Base-by-base conservation (phyloP, 1,140 invertebrate species). In the Drosophila pectinifera region DNA sequence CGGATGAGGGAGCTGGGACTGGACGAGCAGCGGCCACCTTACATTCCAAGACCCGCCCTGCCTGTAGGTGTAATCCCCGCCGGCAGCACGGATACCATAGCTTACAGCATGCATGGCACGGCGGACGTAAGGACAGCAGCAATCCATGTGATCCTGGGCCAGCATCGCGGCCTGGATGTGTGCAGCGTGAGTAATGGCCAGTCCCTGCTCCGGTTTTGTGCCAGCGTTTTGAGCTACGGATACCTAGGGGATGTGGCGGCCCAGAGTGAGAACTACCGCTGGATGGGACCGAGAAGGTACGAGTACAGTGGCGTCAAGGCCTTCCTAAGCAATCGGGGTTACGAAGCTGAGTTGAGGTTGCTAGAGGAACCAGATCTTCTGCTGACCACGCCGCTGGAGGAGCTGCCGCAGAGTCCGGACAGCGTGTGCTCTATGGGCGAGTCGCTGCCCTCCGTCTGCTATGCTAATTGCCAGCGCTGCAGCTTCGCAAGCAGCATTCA, bases 271-370 rank as follows among this genome's bases (percentile, higher is more conserved):
- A 95, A 95, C 48, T 95, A 96, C 78, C 93, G 97, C 11, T 98
- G 96, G 96, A 96, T 98, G 95, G 97, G 97, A 36, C 97, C 97
- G n/a, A 94, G 95, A 64, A 93, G 97, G 72, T 98, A 98, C 90
- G 95, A 97, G 88, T 97, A 95, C 92, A 95, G 96, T 49, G 96
- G 96, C 14, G 95, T 96, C 70, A 96, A 96, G 82, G 95, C 96
- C 74, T 94, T 97, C 67, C 79, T 96, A 2, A 91, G 92, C 1
- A 96, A 96, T 80, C 94, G 94, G 46, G 94, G 95, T 1, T 97
- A 97, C 81, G 94, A 95, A 53, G 96, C 95, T 0, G 96, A 96
- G 91, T 48, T 92, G 24, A 72, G 80, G 4, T 34, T 91, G 46
- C 38, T 90, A 0, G 84, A 89, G 18, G 78, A 89, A 48, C 53